Percentiles rank a stretch among this genome's conserved stretches.
Conservation (phyloP, 2,797 vertebrate genomes). For the Danio aesculapii region DNA sequence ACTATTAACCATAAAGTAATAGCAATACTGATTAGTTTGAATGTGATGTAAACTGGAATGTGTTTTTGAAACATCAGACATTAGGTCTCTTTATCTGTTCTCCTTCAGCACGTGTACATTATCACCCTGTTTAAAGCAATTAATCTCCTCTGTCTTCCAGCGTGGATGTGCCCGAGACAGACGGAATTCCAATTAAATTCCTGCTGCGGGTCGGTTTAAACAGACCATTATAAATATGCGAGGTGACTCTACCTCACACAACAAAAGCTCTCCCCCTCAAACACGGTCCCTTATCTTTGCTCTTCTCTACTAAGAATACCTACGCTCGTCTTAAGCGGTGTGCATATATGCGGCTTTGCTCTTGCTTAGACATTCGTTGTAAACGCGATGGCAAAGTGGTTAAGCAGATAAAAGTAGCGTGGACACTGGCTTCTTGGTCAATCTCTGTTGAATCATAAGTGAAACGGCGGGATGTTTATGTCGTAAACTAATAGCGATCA, state of each 20-base stretch:
- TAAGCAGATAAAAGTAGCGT: conserved; percentile 12
- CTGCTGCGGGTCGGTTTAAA: conserved; percentile 75
- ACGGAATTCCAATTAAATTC: conserved; percentile 76
- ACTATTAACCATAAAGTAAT: background rate
- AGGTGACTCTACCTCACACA: conserved; percentile 64
- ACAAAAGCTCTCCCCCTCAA: conserved; percentile 45
- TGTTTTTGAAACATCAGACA: conserved; percentile 12
- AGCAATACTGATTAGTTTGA: background rate
- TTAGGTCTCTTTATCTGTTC: conserved; percentile 34
- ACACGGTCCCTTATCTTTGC: conserved; percentile 17
- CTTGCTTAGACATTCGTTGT: conserved; percentile 56
- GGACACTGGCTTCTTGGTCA: background rate
- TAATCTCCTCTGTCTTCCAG: conserved; percentile 63
- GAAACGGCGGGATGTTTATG: conserved; percentile 71
- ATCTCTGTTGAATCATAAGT: conserved; percentile 53
- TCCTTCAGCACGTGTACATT: conserved; percentile 59
- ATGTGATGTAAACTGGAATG: background rate
- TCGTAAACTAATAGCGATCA: conserved; percentile 72
- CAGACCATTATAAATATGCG: conserved; percentile 61
- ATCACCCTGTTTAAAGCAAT: conserved; percentile 53
- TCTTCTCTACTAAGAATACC: conserved; percentile 2
- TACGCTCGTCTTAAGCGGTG: background rate
- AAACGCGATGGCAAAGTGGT: conserved; percentile 66
- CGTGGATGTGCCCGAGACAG: conserved; percentile 68
- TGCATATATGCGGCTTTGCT: conserved; percentile 2